Conservation (phyloP, 2,888 invertebrate species). For the Unio pictorum region DNA sequence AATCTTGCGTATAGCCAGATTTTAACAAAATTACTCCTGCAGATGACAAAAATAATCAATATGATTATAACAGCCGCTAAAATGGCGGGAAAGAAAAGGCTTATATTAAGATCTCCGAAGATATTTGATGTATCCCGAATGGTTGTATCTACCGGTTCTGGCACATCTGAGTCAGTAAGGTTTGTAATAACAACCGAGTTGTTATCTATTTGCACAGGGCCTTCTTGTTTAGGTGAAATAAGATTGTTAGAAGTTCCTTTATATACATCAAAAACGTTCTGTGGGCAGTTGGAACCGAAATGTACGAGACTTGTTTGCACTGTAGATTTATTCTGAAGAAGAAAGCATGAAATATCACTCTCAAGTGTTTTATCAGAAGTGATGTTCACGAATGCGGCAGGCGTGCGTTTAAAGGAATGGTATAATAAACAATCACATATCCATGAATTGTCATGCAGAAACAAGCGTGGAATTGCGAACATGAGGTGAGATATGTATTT, state of each 20-base stretch:
- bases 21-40: constrained; percentile 20
- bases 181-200: background rate
- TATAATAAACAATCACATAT: constrained; percentile 40
- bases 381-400: constrained; percentile 12
- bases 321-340: background rate
- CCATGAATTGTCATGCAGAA: constrained; percentile 41
- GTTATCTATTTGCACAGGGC: background rate
- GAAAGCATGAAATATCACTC: background rate
- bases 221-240: too few relatives aligned
- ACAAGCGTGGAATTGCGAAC: constrained; percentile 28
- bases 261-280: too few relatives aligned
- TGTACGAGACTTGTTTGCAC: background rate
- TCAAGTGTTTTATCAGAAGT: background rate
- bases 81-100: constrained; percentile 23
- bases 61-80: constrained; percentile 37
- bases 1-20: constrained; percentile 28
- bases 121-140: background rate
- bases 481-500: constrained; percentile 28
- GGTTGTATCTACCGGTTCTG: background rate
- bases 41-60: constrained; percentile 21
- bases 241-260: too few relatives aligned
- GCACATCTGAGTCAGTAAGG: constrained; percentile 2
- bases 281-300: too few relatives aligned
- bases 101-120: constrained; percentile 9
- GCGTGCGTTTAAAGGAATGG: constrained; percentile 20